These are phyloP conservation scores for Amazona guildingii DNA, from an alignment of 2,113 vertebrate genomes.

Conservation along the genomic window DNA sequence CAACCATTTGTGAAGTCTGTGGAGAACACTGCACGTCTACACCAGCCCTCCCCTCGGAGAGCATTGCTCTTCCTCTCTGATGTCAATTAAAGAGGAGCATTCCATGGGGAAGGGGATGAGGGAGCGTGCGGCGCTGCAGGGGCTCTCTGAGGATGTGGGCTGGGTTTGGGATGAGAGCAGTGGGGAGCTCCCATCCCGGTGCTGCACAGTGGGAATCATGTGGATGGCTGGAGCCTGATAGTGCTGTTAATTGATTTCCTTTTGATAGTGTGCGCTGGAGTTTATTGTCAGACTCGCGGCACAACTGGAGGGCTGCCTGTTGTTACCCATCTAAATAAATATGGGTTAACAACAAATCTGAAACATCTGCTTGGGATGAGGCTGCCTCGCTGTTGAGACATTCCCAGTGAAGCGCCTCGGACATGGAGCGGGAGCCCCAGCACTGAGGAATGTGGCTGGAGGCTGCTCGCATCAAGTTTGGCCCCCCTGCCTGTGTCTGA, in stretches of 20 bases:
- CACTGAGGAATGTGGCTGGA: not conserved
- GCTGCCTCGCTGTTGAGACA: not conserved
- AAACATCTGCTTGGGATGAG: slow-evolving; percentile 42
- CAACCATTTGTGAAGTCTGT: slow-evolving; percentile 25
- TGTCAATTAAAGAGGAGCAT: slow-evolving; percentile 7
- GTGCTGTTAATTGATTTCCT: not conserved
- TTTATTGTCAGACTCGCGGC: not conserved
- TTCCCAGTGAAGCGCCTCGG: not conserved
- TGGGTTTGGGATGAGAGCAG: rapidly evolving
- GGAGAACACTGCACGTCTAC: slow-evolving; percentile 24
- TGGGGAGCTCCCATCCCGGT: not conserved
- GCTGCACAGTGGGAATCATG: rapidly evolving
- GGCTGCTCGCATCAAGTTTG: rapidly evolving
- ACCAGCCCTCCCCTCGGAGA: slow-evolving; percentile 12
- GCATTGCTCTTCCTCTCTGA: not conserved
- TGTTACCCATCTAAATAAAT: slow-evolving; percentile 49
- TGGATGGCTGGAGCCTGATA: not conserved
- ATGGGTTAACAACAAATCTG: slow-evolving; percentile 18
- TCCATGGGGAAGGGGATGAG: not conserved
- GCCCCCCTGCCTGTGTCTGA: rapidly evolving
- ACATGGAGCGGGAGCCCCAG: not conserved
- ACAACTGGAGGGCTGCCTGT: slow-evolving; percentile 1
- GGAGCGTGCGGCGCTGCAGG: rapidly evolving
- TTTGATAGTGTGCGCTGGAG: not conserved
- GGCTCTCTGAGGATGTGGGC: not conserved